These are phyloP conservation scores for Zapornia atra DNA, from an alignment of 2,113 vertebrate species.

Conservation along the genomic window DNA sequence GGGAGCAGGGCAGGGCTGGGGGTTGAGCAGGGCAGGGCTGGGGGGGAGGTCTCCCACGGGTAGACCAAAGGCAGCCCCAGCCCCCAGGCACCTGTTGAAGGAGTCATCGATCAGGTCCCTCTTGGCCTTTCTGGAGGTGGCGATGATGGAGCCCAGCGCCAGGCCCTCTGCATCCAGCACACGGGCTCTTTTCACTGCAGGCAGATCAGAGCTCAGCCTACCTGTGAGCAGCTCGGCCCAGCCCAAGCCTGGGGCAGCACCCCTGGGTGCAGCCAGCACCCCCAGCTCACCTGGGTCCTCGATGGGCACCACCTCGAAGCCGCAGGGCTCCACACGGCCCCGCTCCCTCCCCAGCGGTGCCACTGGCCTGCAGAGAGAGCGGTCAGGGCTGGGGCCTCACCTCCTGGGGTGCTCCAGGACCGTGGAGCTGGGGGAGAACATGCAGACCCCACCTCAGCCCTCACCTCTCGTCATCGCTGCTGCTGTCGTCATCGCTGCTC, in stretches of 20 bases:
- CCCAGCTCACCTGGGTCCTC: constrained; percentile 85
- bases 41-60: not conserved
- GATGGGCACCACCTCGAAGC: constrained; percentile 90
- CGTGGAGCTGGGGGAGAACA: not conserved
- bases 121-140: constrained; percentile 85
- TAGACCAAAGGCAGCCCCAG: accelerated
- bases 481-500: constrained; percentile 70
- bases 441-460: not conserved
- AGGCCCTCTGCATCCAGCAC: constrained; percentile 90
- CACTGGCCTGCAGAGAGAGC: constrained; percentile 67
- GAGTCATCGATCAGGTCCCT: constrained; percentile 89
- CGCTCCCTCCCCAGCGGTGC: not conserved
- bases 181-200: constrained; percentile 82
- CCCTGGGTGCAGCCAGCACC: accelerated
- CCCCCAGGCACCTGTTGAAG: constrained; percentile 84
- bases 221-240: not conserved
- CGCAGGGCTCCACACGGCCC: not conserved
- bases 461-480: constrained; percentile 85
- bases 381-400: not conserved
- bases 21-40: too few species aligned
- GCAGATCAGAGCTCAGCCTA: not conserved
- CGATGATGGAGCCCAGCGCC: constrained; percentile 87
- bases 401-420: not conserved
- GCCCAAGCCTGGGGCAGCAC: not conserved
- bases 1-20: too few species aligned